Percentiles rank a stretch among this genome's conserved stretches.
Conservation (phyloP, 2,888 invertebrate species). For the Brenthis hecate region DNA sequence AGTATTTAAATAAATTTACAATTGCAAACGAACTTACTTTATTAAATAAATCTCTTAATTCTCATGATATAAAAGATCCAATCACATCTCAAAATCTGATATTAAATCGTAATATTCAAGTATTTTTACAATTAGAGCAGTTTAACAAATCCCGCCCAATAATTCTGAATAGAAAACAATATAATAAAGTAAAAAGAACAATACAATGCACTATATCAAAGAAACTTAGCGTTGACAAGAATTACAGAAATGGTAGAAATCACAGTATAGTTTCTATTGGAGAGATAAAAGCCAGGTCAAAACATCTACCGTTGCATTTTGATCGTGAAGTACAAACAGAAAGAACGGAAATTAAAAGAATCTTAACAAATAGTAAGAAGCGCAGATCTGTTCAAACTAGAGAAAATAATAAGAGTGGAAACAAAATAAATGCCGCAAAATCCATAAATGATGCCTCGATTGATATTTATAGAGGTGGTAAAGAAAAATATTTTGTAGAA, state of each 20-base stretch:
- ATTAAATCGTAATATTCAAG: constrained; percentile 56
- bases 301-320: constrained; percentile 16
- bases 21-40: background rate
- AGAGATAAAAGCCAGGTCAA: constrained; percentile 44
- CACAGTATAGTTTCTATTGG: constrained; percentile 50
- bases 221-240: constrained; percentile 37
- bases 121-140: constrained; percentile 58
- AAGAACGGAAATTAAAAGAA: background rate
- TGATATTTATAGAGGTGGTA: background rate
- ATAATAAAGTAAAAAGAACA: constrained; percentile 61
- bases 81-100: constrained; percentile 39
- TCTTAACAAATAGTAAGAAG: background rate
- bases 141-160: constrained; percentile 59
- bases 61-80: constrained; percentile 6
- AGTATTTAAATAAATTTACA: background rate
- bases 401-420: background rate
- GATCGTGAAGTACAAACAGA: constrained; percentile 40
- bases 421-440: background rate
- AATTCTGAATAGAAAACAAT: constrained; percentile 60
- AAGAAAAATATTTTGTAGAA: constrained; percentile 6
- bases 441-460: background rate
- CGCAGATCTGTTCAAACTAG: constrained; percentile 10
- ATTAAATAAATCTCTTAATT: background rate
- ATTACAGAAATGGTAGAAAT: constrained; percentile 25
- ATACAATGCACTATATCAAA: constrained; percentile 50